These are phyloP conservation scores for Sciaenops ocellatus DNA, from an alignment of 2,797 vertebrate genomes.

Conservation along the genomic window DNA sequence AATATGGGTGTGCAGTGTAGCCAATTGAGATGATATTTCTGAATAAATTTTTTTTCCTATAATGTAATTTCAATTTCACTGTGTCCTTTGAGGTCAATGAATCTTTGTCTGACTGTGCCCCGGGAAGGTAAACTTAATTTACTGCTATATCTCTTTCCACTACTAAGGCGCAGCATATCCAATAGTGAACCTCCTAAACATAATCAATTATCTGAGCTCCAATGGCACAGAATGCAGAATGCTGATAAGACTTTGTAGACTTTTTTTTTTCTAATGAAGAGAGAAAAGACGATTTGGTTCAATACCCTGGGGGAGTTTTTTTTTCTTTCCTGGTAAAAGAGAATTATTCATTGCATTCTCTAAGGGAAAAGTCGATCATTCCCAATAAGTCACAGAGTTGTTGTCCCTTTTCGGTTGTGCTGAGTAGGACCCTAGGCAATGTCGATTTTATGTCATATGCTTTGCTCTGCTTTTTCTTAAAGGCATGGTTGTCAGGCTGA, in stretches of 20 bases:
- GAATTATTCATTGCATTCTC: slow-evolving; percentile 85
- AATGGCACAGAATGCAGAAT: slow-evolving; percentile 82
- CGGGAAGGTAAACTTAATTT: slow-evolving; percentile 86
- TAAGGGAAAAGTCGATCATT: slow-evolving; percentile 79
- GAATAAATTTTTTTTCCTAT: slow-evolving; percentile 56
- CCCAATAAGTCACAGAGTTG: slow-evolving; percentile 78
- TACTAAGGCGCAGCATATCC: slow-evolving; percentile 72
- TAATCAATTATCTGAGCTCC: slow-evolving; percentile 86
- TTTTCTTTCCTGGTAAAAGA: slow-evolving; percentile 72
- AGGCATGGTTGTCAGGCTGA: slow-evolving; percentile 48
- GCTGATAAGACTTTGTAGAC: slow-evolving; percentile 87
- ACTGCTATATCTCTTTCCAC: slow-evolving; percentile 82
- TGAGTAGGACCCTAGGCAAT: slow-evolving; percentile 68
- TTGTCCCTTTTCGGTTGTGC: slow-evolving; percentile 73
- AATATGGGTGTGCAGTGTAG: slow-evolving; percentile 48
- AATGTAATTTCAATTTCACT: slow-evolving; percentile 77
- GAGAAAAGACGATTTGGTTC: slow-evolving; percentile 84
- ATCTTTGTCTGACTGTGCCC: slow-evolving; percentile 76
- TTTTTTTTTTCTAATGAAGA: slow-evolving; percentile 84
- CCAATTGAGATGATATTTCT: slow-evolving; percentile 61
- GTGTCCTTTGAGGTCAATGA: slow-evolving; percentile 81
- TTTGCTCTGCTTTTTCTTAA: slow-evolving; percentile 67
- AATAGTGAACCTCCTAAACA: slow-evolving; percentile 83
- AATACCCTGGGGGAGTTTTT: slow-evolving; percentile 73
- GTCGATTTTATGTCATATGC: slow-evolving; percentile 78